Conservation (phyloP, 2,113 vertebrate genomes). For the Phalacrocorax carbo region DNA sequence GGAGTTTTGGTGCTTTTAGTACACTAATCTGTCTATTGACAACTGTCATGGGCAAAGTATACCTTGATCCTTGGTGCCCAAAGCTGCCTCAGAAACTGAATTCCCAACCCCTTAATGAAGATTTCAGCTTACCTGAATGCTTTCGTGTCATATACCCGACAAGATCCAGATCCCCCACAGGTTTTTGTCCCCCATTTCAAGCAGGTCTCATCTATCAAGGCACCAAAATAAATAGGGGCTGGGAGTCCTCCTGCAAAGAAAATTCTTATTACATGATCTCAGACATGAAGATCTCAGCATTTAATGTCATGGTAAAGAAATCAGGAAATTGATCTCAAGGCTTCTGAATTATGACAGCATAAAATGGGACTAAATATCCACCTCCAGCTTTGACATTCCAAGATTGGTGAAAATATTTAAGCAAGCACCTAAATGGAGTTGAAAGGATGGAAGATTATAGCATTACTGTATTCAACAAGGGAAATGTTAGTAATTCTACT, state of each 20-base stretch:
- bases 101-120: neutral
- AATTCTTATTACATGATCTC: neutral
- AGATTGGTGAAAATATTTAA: neutral
- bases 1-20: neutral
- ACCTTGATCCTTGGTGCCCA: neutral
- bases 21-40: too few species aligned
- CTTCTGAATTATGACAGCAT: neutral
- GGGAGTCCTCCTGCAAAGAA: conserved; percentile 91
- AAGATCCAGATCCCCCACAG: conserved; percentile 87
- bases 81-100: neutral
- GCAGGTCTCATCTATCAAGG: conserved; percentile 89
- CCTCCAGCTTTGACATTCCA: neutral
- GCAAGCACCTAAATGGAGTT: neutral
- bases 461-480: neutral
- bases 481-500: neutral
- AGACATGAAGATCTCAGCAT: neutral
- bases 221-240: conserved; percentile 93
- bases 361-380: neutral
- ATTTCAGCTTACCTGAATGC: conserved; percentile 83
- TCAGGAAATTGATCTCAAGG: conserved; percentile 43
- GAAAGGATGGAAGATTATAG: neutral
- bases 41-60: neutral
- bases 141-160: conserved; percentile 84
- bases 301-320: neutral
- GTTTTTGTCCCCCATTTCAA: conserved; percentile 89